These are phyloP conservation scores for Scaptomyza cyrtandrae DNA, from an alignment of 2,888 invertebrate genomes.

Conservation along the genomic window DNA sequence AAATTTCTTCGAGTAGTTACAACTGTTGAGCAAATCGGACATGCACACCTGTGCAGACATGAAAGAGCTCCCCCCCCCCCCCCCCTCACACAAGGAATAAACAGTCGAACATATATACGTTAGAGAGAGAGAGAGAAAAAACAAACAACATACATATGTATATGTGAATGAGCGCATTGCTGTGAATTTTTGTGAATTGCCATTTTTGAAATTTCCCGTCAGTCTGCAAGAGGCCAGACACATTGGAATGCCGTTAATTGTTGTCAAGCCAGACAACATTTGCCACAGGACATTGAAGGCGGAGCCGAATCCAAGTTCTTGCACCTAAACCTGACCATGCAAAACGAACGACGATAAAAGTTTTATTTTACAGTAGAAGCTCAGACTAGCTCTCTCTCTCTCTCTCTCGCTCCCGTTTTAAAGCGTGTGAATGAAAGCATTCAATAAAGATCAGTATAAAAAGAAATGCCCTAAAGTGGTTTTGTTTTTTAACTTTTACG, in stretches of 20 bases:
- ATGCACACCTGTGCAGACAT: constrained; percentile 20
- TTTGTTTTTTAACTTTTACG: no score
- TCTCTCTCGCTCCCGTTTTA: neutral
- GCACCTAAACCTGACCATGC: constrained; percentile 9
- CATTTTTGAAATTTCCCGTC: constrained; percentile 80
- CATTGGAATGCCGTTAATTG: constrained; percentile 78
- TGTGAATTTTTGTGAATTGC: constrained; percentile 77
- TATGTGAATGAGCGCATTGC: constrained; percentile 64
- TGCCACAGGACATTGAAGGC: constrained; percentile 14
- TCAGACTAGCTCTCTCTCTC: no score
- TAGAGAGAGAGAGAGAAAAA: neutral
- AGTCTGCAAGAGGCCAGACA: constrained; percentile 71
- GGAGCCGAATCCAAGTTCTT: constrained; percentile 2
- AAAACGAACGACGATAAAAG: no score
- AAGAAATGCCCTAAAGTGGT: no score
- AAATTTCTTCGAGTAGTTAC: neutral
- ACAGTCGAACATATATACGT: neutral
- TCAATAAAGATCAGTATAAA: neutral
- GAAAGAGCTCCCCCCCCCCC: neutral
- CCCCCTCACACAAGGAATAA: constrained; percentile 19
- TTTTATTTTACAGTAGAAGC: no score
- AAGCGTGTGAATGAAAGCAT: neutral
- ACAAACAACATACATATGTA: constrained; percentile 9
- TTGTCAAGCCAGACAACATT: constrained; percentile 47
- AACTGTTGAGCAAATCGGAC: constrained; percentile 22